Evolutionary conservation across 2,113 vertebrate genomes (phyloP).

Genomic region (Gadus chalcogrammus): DNA sequence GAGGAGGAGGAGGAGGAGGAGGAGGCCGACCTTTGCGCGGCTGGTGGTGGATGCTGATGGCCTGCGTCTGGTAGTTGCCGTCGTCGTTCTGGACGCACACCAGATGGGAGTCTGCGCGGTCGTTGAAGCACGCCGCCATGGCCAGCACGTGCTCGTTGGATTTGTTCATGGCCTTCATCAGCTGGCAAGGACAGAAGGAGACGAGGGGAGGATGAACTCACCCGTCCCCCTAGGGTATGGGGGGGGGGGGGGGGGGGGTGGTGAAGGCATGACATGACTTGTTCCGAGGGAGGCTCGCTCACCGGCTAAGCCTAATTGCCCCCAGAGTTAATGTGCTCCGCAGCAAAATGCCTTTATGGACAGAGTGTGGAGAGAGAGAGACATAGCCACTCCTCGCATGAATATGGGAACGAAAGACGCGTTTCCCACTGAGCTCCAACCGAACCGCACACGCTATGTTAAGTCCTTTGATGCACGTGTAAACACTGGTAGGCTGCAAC

Average conservation of each 20-base stretch:
- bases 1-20: not conserved
- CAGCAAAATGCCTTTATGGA: no score
- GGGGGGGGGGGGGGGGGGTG: not conserved
- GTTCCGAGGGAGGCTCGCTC: not conserved
- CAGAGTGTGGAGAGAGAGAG: no score
- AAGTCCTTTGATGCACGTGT: no score
- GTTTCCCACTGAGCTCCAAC: no score
- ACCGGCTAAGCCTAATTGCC: not conserved
- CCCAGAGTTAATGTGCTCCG: no score
- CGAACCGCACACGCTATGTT: no score
- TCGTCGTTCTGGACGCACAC: slow-evolving; percentile 98
- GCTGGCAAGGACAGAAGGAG: slow-evolving; percentile 71
- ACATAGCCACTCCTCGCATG: no score
- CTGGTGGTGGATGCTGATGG: slow-evolving; percentile 98
- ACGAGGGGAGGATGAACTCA: not conserved
- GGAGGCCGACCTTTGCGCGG: slow-evolving; percentile 83
- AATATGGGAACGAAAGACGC: no score
- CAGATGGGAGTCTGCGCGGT: slow-evolving; percentile 92
- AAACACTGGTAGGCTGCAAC: no score
- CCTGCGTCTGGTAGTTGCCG: slow-evolving; percentile 98
- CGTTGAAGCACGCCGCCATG: slow-evolving; percentile 94
- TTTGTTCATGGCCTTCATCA: slow-evolving; percentile 99
- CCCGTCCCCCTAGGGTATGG: not conserved
- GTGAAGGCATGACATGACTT: not conserved
- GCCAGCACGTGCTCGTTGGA: slow-evolving; percentile 98